phyloP scores from a whole-genome alignment of 2,797 vertebrate genomes.

The Bradypodion ventrale region DNA sequence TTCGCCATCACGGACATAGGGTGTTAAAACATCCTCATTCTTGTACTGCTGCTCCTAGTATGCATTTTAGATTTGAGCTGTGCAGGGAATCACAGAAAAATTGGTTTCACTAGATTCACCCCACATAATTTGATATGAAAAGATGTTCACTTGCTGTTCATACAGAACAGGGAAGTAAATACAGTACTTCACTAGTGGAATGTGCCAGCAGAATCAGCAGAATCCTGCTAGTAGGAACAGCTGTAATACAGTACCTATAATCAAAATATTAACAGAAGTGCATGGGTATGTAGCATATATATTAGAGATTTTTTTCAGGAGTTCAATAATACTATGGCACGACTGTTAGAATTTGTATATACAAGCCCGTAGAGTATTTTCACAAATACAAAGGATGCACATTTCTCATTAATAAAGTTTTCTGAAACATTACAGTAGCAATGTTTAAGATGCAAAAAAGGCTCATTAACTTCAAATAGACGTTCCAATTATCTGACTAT shows the following conservation, averaged over 20 bases:
- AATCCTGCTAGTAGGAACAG: not conserved
- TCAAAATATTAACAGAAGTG: conserved; percentile 24
- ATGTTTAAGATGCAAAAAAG: not conserved
- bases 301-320: conserved; percentile 3
- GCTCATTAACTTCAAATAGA: not conserved
- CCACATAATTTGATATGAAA: not conserved
- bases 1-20: too few species aligned
- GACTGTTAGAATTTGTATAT: not conserved
- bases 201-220: not conserved
- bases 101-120: not conserved
- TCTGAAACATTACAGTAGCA: not conserved
- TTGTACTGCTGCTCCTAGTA: not conserved
- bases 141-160: not conserved
- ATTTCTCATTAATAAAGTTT: not conserved
- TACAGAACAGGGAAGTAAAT: not conserved
- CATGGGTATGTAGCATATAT: not conserved
- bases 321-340: conserved; percentile 1
- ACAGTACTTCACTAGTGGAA: not conserved
- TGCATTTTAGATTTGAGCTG: not conserved
- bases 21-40: not conserved
- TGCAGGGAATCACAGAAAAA: not conserved
- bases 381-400: conserved; percentile 8
- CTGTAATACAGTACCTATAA: not conserved
- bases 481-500: not conserved
- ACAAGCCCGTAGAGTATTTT: conserved; percentile 1